These are phyloP conservation scores for Ochotona princeps DNA, from an alignment of 2,113 vertebrate genomes.

Conservation along the genomic window DNA sequence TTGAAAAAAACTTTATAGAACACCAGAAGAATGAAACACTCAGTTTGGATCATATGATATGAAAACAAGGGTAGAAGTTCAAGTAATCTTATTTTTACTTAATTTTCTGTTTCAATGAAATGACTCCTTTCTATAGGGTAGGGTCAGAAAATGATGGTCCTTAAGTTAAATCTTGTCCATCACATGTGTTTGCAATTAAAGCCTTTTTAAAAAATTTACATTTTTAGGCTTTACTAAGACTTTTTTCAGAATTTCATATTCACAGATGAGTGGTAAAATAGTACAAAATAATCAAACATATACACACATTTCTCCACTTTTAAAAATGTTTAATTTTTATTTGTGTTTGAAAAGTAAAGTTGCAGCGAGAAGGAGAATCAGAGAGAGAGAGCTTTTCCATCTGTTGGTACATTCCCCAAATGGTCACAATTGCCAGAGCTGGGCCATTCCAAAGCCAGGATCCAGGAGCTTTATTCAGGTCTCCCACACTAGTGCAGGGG, in stretches of 20 bases:
- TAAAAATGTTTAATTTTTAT: background rate
- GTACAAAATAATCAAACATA: background rate
- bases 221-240: background rate
- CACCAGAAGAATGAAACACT: background rate
- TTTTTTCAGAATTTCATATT: background rate
- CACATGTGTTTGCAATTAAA: background rate
- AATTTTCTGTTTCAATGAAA: background rate
- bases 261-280: background rate
- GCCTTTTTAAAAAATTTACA: background rate
- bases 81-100: background rate
- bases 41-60: background rate
- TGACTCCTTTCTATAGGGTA: background rate
- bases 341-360: too few relatives aligned
- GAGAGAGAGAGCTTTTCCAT: too few relatives aligned
- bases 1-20: background rate
- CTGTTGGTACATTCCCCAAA: too few relatives aligned
- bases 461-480: too few relatives aligned
- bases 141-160: background rate
- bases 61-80: background rate
- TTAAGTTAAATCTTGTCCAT: background rate
- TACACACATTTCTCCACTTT: background rate
- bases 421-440: too few relatives aligned
- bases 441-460: too few relatives aligned
- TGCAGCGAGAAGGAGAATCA: too few relatives aligned
- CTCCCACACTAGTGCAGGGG: too few relatives aligned